Base-by-base conservation (phyloP, 2,113 vertebrate species). In the Prochilodus magdalenae region DNA sequence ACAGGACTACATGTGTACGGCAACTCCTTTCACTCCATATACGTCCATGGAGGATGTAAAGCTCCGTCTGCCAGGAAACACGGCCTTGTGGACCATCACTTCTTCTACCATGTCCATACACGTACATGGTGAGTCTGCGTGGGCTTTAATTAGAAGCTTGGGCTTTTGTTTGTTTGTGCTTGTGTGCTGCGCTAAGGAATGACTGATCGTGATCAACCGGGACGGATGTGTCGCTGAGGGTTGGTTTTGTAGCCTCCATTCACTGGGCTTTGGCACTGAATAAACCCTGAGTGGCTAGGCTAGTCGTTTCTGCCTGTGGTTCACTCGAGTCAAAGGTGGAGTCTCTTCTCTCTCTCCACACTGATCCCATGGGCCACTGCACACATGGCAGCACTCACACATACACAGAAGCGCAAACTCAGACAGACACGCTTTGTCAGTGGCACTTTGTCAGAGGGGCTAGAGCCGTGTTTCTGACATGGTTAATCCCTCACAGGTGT, bases 1-100 rank as follows among this genome's bases (percentile, higher is more conserved):
- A 98, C 90, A 97, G 96, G 75, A 98, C n/a, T n/a, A n/a, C n/a
- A 96, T 1, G 95, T 95, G 80, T 97, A 95, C 27, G 96, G 97
- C 69, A 74, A 89, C 0, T 90, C 77, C 27, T 94, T 94, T 10
- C 91, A 89, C 75, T 93, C 94, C 0, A 86, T 98, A 70, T 97
- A 96, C 0, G 89, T 97, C 77, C 96, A 97, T 0, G 97, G 96
- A 5, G 97, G 97, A 49, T 98, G 96, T 93, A 97, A 97, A 90
- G 94, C 95, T 0, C 96, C 97, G 66, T 96, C 92, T 75, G 95
- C 93, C 86, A 98, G 96, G 91, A 98, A 97, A 29, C 96, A 96
- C 72, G 93, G 96, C 62, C 94, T 97, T 5, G 95, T 96, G 33
- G 97, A 98, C 77, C 96, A 97, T 82, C 87, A 98, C 85, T 97